Conservation (phyloP, 2,888 invertebrate genomes). For the Aricia artaxerxes region DNA sequence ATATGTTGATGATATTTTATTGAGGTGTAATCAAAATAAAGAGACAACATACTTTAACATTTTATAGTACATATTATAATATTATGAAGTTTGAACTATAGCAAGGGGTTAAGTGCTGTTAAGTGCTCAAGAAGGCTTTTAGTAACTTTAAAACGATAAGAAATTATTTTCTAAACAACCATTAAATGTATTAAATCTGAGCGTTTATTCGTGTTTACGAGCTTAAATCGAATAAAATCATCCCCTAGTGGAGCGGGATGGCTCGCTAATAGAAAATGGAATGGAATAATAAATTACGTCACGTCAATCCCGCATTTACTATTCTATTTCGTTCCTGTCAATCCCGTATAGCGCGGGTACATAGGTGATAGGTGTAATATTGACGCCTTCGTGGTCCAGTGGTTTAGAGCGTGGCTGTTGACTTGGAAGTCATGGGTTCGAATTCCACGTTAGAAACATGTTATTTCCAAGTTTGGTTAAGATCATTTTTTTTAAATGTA, state of each 20-base stretch:
- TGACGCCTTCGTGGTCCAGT: no score
- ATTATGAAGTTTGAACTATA: no score
- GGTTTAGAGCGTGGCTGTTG: no score
- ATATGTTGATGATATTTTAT: no score
- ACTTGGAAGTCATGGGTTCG: no score
- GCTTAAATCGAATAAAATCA: slow-evolving; percentile 2
- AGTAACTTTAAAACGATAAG: no score
- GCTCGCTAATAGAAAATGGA: slow-evolving; percentile 11
- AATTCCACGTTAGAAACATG: no score
- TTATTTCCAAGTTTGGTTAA: no score
- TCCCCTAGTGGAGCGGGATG: not conserved
- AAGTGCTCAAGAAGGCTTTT: not conserved
- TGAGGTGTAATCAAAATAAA: no score
- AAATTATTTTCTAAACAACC: not conserved
- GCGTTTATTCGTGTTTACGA: not conserved
- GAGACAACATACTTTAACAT: no score
- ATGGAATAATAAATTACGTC: slow-evolving; percentile 10
- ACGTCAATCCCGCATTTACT: slow-evolving; percentile 10
- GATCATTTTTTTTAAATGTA: no score
- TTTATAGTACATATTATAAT: no score
- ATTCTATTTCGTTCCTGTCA: not conserved
- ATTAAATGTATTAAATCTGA: not conserved
- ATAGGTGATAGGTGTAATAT: not conserved
- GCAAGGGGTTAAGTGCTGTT: not conserved
- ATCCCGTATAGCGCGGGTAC: not conserved